Percentiles rank a stretch among this genome's conserved stretches.
These are phyloP conservation scores for Ailurus styani DNA, from an alignment of 2,113 vertebrate genomes.

Conservation along the genomic window DNA sequence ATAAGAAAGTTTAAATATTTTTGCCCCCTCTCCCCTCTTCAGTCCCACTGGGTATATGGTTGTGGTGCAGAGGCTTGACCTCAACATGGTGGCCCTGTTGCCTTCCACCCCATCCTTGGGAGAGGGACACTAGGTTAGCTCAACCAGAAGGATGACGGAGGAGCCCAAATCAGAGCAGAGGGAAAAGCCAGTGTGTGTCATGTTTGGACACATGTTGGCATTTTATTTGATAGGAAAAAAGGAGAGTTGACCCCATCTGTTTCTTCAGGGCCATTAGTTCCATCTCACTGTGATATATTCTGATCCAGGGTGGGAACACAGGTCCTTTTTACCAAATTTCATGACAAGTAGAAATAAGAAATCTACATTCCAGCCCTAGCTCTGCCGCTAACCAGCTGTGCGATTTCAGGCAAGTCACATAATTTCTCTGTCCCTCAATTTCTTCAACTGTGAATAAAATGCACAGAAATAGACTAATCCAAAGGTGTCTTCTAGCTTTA, in stretches of 20 bases:
- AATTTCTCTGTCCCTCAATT: not conserved
- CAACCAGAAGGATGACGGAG: not conserved
- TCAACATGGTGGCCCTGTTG: not conserved
- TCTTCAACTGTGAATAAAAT: constrained; percentile 11
- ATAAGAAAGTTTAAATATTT: not conserved
- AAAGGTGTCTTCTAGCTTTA: not conserved
- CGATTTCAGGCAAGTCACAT: not conserved
- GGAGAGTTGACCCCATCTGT: not conserved
- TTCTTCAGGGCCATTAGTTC: not conserved
- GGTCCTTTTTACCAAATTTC: not conserved
- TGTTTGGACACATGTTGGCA: not conserved
- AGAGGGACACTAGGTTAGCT: not conserved
- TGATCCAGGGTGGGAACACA: not conserved
- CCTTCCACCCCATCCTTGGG: not conserved
- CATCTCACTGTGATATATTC: not conserved
- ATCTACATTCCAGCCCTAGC: not conserved
- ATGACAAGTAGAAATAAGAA: not conserved
- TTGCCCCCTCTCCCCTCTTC: not conserved
- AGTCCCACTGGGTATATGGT: not conserved
- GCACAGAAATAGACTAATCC: not conserved
- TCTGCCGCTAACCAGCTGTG: not conserved
- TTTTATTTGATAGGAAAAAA: not conserved
- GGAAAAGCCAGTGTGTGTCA: not conserved
- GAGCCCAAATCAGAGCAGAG: not conserved
- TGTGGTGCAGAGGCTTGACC: not conserved